Evolutionary conservation across 2,888 invertebrate genomes (phyloP).

Genomic region (Eupithecia tripunctaria): DNA sequence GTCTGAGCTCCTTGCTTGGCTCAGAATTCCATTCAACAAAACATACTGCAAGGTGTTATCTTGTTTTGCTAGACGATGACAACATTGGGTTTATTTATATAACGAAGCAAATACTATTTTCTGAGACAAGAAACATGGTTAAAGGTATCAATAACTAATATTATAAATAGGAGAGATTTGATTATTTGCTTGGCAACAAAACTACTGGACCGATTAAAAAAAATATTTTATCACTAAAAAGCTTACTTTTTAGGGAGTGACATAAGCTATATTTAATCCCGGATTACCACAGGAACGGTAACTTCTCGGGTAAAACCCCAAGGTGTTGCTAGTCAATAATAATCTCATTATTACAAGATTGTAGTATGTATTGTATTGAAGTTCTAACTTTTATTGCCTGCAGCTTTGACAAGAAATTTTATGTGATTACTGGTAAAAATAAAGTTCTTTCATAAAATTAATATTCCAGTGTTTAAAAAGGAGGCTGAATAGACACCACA

Average conservation of each 20-base stretch:
- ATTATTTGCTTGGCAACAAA: too few species aligned
- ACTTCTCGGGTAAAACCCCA: too few species aligned
- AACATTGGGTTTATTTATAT: slow-evolving; percentile 1
- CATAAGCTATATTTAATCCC: too few species aligned
- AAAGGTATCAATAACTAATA: background rate
- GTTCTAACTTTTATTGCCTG: background rate
- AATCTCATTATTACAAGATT: background rate
- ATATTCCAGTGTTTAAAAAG: background rate
- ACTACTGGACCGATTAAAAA: too few species aligned
- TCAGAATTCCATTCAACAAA: background rate
- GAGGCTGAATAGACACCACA: too few species aligned
- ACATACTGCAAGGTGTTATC: background rate
- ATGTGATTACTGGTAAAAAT: background rate
- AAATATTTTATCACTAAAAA: too few species aligned
- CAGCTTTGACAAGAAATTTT: background rate
- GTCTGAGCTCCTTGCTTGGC: background rate
- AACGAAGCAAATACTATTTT: background rate
- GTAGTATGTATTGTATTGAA: too few species aligned
- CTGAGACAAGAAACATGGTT: background rate
- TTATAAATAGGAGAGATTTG: too few species aligned
- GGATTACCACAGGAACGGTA: too few species aligned
- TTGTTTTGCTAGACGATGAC: slow-evolving; percentile 3
- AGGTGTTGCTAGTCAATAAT: too few species aligned
- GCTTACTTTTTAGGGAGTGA: too few species aligned
- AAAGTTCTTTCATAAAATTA: background rate